These are phyloP conservation scores for Chelonus formosanus DNA, from an alignment of 2,888 invertebrate species.

Conservation along the genomic window DNA sequence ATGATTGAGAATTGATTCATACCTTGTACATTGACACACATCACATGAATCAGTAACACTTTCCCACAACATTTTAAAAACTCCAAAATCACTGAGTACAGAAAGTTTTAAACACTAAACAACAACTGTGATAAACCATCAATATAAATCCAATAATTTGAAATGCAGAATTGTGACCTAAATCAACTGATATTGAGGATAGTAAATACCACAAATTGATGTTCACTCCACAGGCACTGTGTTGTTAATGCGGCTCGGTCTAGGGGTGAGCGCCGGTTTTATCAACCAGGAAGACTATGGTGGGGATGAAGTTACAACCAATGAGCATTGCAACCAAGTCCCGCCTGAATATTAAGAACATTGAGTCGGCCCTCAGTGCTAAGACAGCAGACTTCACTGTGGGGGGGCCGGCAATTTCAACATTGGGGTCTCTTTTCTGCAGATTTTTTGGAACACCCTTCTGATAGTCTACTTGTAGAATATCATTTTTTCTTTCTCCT, in stretches of 20 bases:
- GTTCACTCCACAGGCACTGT: slow-evolving; percentile 32
- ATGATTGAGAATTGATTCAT: slow-evolving; percentile 42
- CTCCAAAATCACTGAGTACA: neutral
- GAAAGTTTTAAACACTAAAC: too few species aligned
- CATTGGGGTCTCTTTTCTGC: slow-evolving; percentile 27
- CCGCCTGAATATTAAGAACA: slow-evolving; percentile 51
- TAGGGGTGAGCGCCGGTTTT: slow-evolving; percentile 38
- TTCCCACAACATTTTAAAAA: slow-evolving; percentile 59
- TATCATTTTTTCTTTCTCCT: slow-evolving; percentile 21
- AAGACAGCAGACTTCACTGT: slow-evolving; percentile 27
- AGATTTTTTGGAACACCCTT: slow-evolving; percentile 31
- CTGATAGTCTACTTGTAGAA: slow-evolving; percentile 32
- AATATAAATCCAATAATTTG: neutral
- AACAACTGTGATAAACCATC: neutral
- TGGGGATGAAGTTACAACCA: slow-evolving; percentile 48
- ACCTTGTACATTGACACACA: slow-evolving; percentile 66
- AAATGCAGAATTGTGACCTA: too few species aligned
- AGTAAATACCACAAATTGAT: slow-evolving; percentile 16
- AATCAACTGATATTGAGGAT: too few species aligned
- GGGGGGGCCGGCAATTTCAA: slow-evolving; percentile 41
- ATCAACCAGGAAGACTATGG: slow-evolving; percentile 35
- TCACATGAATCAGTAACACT: slow-evolving; percentile 61
- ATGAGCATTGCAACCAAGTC: slow-evolving; percentile 44
- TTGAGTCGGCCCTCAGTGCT: slow-evolving; percentile 38
- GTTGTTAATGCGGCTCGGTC: slow-evolving; percentile 41